Conservation (phyloP, 2,888 invertebrate genomes). For the Diarsia brunnea region DNA sequence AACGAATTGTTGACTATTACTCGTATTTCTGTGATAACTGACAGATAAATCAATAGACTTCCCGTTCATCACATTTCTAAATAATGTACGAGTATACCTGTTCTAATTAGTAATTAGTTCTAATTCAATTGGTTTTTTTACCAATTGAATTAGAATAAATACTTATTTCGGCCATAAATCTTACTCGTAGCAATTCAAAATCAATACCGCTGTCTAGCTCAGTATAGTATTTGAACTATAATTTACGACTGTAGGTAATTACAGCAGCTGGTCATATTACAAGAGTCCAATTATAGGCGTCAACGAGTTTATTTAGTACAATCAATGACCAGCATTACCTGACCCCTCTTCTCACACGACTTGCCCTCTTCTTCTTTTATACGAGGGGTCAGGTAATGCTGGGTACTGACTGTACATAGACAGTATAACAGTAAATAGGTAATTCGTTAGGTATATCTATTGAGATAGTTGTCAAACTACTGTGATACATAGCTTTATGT, state of each 20-base stretch:
- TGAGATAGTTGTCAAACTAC: slow-evolving; percentile 45
- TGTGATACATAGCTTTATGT: slow-evolving; percentile 3
- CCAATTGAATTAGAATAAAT: not conserved
- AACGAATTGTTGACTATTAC: too few relatives aligned
- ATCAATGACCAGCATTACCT: too few relatives aligned
- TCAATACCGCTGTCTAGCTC: not conserved
- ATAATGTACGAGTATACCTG: too few relatives aligned
- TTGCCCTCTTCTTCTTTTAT: too few relatives aligned
- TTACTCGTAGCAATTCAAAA: not conserved
- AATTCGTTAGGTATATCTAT: slow-evolving; percentile 1
- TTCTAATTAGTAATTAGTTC: too few relatives aligned
- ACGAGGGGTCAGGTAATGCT: too few relatives aligned
- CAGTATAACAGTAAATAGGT: not conserved
- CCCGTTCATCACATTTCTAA: too few relatives aligned
- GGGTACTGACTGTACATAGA: not conserved
- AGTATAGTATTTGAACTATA: slow-evolving; percentile 3
- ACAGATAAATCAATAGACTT: too few relatives aligned
- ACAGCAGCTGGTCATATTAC: slow-evolving; percentile 1
- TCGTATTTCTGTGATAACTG: too few relatives aligned
- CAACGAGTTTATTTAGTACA: slow-evolving; percentile 24
- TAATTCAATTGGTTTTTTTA: too few relatives aligned
- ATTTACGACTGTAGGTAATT: slow-evolving; percentile 30
- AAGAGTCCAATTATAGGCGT: slow-evolving; percentile 7
- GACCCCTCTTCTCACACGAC: too few relatives aligned
- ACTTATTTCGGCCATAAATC: not conserved